Conservation (phyloP, 2,888 invertebrate species). For the Acleris emargana region DNA sequence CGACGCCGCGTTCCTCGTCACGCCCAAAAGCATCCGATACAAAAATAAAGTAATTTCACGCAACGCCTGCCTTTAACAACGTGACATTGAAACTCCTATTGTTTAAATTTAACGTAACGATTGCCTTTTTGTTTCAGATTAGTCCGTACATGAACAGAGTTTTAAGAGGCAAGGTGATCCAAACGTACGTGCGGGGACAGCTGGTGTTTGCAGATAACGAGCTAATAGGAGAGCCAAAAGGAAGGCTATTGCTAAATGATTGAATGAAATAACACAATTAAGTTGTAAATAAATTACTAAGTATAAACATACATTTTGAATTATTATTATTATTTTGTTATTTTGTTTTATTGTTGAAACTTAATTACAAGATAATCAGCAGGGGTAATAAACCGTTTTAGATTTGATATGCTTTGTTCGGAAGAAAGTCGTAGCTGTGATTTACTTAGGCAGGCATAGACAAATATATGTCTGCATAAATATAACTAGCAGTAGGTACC, state of each 20-base stretch:
- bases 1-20: slow-evolving; percentile 81
- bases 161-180: slow-evolving; percentile 83
- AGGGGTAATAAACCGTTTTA: neutral
- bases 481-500: too few relatives aligned
- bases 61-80: neutral
- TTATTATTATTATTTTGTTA: too few relatives aligned
- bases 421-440: too few relatives aligned
- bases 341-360: neutral
- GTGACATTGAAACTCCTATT: slow-evolving; percentile 19
- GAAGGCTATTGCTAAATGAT: slow-evolving; percentile 66
- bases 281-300: slow-evolving; percentile 1
- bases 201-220: slow-evolving; percentile 79
- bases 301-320: neutral
- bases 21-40: slow-evolving; percentile 79
- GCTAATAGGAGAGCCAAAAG: slow-evolving; percentile 61
- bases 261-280: slow-evolving; percentile 20
- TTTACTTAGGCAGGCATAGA: too few relatives aligned
- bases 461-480: too few relatives aligned
- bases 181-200: slow-evolving; percentile 85
- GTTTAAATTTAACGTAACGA: slow-evolving; percentile 1
- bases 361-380: too few relatives aligned
- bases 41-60: slow-evolving; percentile 83
- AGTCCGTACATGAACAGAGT: slow-evolving; percentile 85
- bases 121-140: slow-evolving; percentile 65
- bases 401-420: too few relatives aligned